A percentile compares a stretch with the other conserved stretches of the same genome.
phyloP scores from a whole-genome alignment of 2,797 vertebrate genomes.

The Bradypodion pumilum region DNA sequence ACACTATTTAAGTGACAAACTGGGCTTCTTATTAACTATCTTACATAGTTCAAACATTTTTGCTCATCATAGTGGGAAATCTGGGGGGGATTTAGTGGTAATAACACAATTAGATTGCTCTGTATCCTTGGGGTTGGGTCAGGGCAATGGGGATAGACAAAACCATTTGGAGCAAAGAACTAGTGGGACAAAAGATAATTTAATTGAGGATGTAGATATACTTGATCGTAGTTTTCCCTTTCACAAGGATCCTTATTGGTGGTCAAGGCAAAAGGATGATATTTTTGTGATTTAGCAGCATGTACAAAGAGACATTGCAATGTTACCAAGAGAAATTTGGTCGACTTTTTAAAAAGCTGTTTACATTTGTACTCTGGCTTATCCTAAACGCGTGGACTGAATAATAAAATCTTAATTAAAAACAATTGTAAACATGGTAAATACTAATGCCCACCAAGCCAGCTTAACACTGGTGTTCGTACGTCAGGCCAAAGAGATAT shows the following conservation, averaged over 20 bases:
- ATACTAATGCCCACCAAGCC: background rate
- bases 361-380: background rate
- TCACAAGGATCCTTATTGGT: background rate
- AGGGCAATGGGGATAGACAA: too few relatives aligned
- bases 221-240: background rate
- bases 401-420: background rate
- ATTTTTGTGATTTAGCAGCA: background rate
- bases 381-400: background rate
- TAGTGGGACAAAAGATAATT: background rate
- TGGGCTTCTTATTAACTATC: background rate
- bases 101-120: conserved; percentile 15
- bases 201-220: background rate
- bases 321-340: background rate
- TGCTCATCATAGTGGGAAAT: too few relatives aligned
- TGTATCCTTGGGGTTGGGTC: background rate
- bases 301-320: background rate
- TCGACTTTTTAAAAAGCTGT: background rate
- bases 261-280: background rate
- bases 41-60: background rate
- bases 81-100: background rate
- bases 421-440: background rate
- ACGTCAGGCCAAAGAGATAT: background rate
- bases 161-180: background rate
- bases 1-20: background rate
- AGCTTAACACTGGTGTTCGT: too few relatives aligned